Conservation (phyloP, 2,113 vertebrate genomes). For the Phoxinus phoxinus region DNA sequence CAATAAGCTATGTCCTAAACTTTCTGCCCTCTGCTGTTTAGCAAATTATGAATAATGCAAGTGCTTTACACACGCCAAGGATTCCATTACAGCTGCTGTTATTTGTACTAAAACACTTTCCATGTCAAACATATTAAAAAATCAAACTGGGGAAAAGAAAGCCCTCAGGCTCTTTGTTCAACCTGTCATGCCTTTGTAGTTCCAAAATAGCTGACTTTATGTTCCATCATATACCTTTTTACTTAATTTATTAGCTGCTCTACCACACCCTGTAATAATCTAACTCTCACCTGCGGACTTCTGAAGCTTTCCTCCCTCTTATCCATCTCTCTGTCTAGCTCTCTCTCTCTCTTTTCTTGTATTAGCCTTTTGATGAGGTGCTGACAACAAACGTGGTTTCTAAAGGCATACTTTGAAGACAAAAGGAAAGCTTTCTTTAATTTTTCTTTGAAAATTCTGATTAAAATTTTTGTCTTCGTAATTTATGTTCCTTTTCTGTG, state of each 20-base stretch:
- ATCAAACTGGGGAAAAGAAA: slow-evolving; percentile 85
- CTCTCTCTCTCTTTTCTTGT: slow-evolving; percentile 40
- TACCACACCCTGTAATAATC: slow-evolving; percentile 83
- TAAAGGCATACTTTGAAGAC: slow-evolving; percentile 53
- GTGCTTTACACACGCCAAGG: slow-evolving; percentile 78
- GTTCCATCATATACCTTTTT: slow-evolving; percentile 78
- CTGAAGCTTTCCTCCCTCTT: slow-evolving; percentile 61
- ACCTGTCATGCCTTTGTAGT: slow-evolving; percentile 92
- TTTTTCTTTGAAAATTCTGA: slow-evolving; percentile 19
- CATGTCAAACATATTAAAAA: slow-evolving; percentile 89
- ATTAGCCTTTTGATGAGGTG: slow-evolving; percentile 58
- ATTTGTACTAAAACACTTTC: slow-evolving; percentile 97
- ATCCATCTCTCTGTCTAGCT: slow-evolving; percentile 30
- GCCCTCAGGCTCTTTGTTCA: slow-evolving; percentile 91
- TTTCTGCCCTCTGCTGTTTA: slow-evolving; percentile 73
- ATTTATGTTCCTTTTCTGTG: slow-evolving; percentile 44
- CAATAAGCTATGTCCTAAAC: slow-evolving; percentile 79
- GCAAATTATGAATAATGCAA: slow-evolving; percentile 95
- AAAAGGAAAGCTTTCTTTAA: slow-evolving; percentile 49
- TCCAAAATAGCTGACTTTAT: slow-evolving; percentile 83
- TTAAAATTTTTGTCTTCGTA: slow-evolving; percentile 19
- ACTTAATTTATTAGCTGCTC: slow-evolving; percentile 87
- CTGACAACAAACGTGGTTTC: slow-evolving; percentile 63
- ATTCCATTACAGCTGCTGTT: slow-evolving; percentile 93
- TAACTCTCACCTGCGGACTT: slow-evolving; percentile 83